Conservation (phyloP, 37 sponge, comb jelly and placozoan species). For the Haliclona indistincta region DNA sequence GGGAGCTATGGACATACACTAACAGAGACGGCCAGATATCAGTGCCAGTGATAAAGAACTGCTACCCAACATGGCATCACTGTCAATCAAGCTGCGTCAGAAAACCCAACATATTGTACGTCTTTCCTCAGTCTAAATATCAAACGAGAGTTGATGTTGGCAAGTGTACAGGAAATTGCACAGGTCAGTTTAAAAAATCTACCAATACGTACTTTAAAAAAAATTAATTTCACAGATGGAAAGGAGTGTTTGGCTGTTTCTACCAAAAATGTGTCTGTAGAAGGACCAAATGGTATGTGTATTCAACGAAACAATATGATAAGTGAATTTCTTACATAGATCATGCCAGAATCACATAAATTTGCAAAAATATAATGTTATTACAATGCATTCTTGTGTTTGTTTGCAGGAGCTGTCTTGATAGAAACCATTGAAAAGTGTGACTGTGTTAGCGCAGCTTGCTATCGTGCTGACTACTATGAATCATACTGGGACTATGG, state of each 20-base stretch:
- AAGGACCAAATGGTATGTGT: constrained; percentile 53
- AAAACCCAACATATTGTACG: not conserved
- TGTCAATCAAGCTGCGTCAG: constrained; percentile 21
- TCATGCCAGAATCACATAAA: not conserved
- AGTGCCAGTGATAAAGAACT: constrained; percentile 8
- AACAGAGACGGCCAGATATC: constrained; percentile 23
- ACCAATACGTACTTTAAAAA: no score
- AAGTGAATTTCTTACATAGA: not conserved
- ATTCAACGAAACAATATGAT: not conserved
- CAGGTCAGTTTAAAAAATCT: not conserved
- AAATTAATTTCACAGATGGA: not conserved
- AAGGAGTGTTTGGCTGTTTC: constrained; percentile 16
- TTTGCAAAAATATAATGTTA: not conserved
- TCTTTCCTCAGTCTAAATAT: constrained; percentile 43
- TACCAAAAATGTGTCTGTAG: constrained; percentile 5
- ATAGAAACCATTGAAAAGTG: constrained; percentile 24
- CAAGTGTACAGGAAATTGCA: constrained; percentile 34
- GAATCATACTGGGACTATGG: constrained; percentile 15
- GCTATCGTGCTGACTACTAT: constrained; percentile 35
- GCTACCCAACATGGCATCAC: constrained; percentile 20
- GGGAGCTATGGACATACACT: not conserved
- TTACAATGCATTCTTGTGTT: not conserved
- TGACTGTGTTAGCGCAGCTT: constrained; percentile 11
- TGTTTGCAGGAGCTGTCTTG: constrained; percentile 30
- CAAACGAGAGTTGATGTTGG: constrained; percentile 44